Evolutionary conservation across 1,140 invertebrate species (phyloP).

Genomic region (Zophobas morio): DNA sequence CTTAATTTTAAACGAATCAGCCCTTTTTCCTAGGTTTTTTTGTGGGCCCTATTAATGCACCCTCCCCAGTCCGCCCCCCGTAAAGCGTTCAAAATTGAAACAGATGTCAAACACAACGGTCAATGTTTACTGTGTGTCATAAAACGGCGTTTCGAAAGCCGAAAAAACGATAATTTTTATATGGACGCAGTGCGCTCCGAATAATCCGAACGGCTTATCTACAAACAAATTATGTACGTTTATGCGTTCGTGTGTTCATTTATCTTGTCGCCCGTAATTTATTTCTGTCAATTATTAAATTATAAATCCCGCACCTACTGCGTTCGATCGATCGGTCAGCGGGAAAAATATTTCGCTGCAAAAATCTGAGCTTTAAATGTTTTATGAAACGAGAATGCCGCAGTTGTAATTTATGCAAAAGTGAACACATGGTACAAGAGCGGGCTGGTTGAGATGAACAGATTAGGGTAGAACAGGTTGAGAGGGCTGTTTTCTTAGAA

Average conservation of each 20-base stretch:
- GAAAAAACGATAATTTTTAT: constrained; percentile 4
- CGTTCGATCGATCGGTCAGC: not conserved
- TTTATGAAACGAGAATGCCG: no score
- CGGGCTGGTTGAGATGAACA: constrained; percentile 10
- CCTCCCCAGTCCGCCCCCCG: constrained; percentile 2
- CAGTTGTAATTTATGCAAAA: constrained; percentile 18
- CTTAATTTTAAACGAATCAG: no score
- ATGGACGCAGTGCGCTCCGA: not conserved
- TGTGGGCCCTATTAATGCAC: constrained; percentile 1
- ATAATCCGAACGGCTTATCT: constrained; percentile 18
- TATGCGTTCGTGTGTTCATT: constrained; percentile 35
- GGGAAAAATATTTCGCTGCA: constrained; percentile 18
- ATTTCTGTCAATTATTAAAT: constrained; percentile 40
- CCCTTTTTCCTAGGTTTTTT: not conserved
- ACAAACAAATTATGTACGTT: constrained; percentile 34
- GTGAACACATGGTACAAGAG: constrained; percentile 4
- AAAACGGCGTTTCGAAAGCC: not conserved
- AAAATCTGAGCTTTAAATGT: not conserved
- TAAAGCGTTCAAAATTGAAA: constrained; percentile 18
- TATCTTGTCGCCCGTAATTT: constrained; percentile 32
- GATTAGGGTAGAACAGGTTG: constrained; percentile 37
- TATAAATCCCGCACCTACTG: constrained; percentile 26
- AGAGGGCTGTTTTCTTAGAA: constrained; percentile 31
- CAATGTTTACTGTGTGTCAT: constrained; percentile 11
- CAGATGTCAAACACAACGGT: constrained; percentile 29